phyloP scores from a whole-genome alignment of 2,888 invertebrate genomes.

The Carcina quercana region DNA sequence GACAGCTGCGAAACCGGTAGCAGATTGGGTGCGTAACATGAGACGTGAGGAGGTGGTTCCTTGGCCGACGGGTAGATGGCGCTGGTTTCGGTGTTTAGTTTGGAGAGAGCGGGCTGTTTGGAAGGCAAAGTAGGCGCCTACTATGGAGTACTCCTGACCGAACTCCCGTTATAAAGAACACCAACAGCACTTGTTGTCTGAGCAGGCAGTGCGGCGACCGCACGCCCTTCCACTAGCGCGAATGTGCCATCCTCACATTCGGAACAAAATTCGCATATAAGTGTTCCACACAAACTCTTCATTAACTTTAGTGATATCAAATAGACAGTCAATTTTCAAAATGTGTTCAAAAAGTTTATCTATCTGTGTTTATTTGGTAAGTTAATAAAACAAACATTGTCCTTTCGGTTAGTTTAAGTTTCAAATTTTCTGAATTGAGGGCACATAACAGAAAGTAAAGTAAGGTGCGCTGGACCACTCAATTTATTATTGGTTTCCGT shows the following conservation, averaged over 20 bases:
- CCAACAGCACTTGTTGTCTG: constrained; percentile 63
- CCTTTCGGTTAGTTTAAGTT: constrained; percentile 7
- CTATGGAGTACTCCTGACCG: constrained; percentile 56
- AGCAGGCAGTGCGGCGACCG: constrained; percentile 71
- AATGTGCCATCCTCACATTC: constrained; percentile 63
- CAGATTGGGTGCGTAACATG: constrained; percentile 13
- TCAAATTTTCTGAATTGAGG: constrained; percentile 8
- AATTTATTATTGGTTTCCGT: constrained; percentile 5
- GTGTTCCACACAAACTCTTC: constrained; percentile 38
- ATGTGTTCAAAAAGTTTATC: constrained; percentile 55
- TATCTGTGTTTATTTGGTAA: constrained; percentile 54
- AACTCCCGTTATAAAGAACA: constrained; percentile 70
- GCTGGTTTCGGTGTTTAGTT: constrained; percentile 28
- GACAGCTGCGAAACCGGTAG: constrained; percentile 7
- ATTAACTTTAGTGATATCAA: constrained; percentile 26
- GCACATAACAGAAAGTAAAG: constrained; percentile 10
- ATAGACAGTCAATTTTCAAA: constrained; percentile 30
- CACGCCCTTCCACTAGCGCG: constrained; percentile 65
- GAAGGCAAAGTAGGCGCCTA: constrained; percentile 43
- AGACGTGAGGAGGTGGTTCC: constrained; percentile 10
- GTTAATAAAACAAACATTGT: constrained; percentile 20
- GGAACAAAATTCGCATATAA: constrained; percentile 54
- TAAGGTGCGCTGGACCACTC: constrained; percentile 6
- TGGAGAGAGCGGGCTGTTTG: constrained; percentile 35
- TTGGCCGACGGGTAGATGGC: constrained; percentile 39